These are phyloP conservation scores for Trissolcus basalis DNA, from an alignment of 1,140 invertebrate genomes.

Conservation along the genomic window DNA sequence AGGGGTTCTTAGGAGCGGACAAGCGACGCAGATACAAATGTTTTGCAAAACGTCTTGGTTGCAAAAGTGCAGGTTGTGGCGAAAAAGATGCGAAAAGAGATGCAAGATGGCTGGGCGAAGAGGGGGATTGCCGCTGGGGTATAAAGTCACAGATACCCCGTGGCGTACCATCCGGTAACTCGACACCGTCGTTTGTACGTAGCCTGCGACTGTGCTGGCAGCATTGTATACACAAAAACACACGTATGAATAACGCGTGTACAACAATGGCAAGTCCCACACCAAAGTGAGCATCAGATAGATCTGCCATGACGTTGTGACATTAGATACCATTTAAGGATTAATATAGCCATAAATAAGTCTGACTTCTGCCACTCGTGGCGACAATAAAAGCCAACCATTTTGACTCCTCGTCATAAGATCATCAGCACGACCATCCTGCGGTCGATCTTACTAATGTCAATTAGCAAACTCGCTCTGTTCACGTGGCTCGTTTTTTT, in stretches of 20 bases:
- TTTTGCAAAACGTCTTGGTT: conserved; percentile 73
- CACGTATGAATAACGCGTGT: conserved; percentile 72
- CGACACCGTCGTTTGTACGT: conserved; percentile 76
- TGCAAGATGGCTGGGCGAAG: conserved; percentile 22
- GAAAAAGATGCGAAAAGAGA: conserved; percentile 43
- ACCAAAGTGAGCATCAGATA: conserved; percentile 69
- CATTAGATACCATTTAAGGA: conserved; percentile 77
- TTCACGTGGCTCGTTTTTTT: neutral
- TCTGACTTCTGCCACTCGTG: conserved; percentile 65
- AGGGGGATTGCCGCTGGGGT: conserved; percentile 60
- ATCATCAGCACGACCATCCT: conserved; percentile 25
- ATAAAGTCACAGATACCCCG: conserved; percentile 75
- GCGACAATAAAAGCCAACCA: conserved; percentile 59
- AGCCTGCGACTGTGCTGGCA: conserved; percentile 67
- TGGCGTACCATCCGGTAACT: conserved; percentile 76
- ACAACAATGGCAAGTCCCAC: conserved; percentile 73
- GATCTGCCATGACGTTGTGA: conserved; percentile 70
- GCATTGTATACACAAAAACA: conserved; percentile 70
- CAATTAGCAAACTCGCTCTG: conserved; percentile 40
- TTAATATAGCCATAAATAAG: conserved; percentile 78
- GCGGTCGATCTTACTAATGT: conserved; percentile 40
- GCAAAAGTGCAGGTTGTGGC: conserved; percentile 58
- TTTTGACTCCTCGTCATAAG: conserved; percentile 30
- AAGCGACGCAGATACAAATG: conserved; percentile 67
- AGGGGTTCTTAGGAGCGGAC: conserved; percentile 44